Conservation (phyloP, 2,113 vertebrate species). For the Odontophorus gujanensis region DNA sequence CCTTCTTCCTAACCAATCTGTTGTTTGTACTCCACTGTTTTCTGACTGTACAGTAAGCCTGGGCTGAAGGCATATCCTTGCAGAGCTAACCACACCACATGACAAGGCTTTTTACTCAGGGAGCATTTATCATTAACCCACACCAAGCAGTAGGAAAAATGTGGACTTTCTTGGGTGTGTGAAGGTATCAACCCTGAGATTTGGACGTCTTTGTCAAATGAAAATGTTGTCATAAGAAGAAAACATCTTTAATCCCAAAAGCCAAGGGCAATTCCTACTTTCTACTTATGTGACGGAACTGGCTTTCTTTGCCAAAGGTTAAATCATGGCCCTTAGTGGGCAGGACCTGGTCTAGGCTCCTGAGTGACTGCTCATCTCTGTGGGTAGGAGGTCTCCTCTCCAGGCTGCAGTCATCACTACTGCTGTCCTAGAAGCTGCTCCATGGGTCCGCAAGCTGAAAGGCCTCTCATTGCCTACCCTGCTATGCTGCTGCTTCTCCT, state of each 20-base stretch:
- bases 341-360: neutral
- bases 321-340: neutral
- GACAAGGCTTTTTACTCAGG: neutral
- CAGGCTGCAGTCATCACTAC: neutral
- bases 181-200: neutral
- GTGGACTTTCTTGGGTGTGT: neutral
- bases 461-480: neutral
- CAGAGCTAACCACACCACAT: neutral
- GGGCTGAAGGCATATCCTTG: neutral
- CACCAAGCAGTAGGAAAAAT: neutral
- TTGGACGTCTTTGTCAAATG: neutral
- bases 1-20: neutral
- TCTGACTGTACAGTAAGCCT: neutral
- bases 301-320: neutral
- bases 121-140: neutral
- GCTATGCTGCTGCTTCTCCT: neutral
- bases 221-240: neutral
- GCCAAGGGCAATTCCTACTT: neutral
- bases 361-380: neutral
- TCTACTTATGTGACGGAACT: neutral
- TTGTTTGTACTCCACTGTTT: neutral
- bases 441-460: neutral
- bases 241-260: neutral
- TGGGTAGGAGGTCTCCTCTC: neutral
- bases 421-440: accelerated